Conservation (phyloP, 2,888 invertebrate genomes). For the Plagodis dolabraria region DNA sequence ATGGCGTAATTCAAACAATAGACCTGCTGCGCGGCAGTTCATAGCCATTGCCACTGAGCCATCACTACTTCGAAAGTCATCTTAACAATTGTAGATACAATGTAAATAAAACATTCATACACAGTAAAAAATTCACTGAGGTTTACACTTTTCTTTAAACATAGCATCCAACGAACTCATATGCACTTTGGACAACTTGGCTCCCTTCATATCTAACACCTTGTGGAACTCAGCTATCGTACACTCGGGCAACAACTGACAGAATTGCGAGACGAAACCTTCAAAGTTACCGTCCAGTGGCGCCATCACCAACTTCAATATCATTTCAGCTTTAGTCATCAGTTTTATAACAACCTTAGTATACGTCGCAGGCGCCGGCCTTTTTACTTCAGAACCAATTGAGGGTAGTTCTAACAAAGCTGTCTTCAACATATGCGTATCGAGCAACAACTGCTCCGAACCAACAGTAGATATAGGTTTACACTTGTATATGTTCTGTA, state of each 20-base stretch:
- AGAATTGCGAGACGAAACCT: conserved; percentile 94
- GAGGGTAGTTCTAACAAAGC: conserved; percentile 97
- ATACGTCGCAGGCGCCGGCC: conserved; percentile 95
- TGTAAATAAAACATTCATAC: not conserved
- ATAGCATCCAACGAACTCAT: conserved; percentile 58
- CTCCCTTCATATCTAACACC: conserved; percentile 97
- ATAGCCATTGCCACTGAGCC: too few relatives aligned
- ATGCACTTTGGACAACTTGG: conserved; percentile 75
- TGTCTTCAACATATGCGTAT: conserved; percentile 97
- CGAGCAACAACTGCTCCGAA: conserved; percentile 96
- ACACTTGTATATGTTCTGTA: conserved; percentile 95
- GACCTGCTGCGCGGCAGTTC: too few relatives aligned
- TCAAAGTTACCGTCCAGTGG: conserved; percentile 89
- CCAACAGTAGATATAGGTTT: conserved; percentile 95
- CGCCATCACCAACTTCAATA: conserved; percentile 99
- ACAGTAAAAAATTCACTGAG: conserved; percentile 3
- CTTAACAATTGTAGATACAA: too few relatives aligned
- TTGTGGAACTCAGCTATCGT: conserved; percentile 96
- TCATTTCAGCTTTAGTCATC: conserved; percentile 99
- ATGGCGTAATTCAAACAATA: too few relatives aligned
- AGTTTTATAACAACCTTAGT: conserved; percentile 93
- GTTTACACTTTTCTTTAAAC: conserved; percentile 53
- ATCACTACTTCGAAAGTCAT: too few relatives aligned
- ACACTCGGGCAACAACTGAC: conserved; percentile 95
- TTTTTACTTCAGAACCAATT: conserved; percentile 93